Conservation (phyloP, 2,113 vertebrate genomes). For the Hydropotes inermis region DNA sequence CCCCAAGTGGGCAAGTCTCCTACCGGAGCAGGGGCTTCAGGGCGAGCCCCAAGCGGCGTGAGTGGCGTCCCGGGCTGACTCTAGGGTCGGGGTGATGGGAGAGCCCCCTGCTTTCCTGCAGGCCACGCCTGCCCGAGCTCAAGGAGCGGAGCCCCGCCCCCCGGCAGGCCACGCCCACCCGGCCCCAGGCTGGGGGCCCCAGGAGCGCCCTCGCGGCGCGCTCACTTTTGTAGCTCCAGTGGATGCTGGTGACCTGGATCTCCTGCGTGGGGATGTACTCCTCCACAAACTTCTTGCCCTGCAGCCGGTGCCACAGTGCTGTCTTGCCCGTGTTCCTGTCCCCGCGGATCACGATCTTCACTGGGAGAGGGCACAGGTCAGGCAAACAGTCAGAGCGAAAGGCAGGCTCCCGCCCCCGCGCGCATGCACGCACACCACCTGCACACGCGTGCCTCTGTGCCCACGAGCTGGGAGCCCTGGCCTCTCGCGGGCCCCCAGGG, state of each 20-base stretch:
- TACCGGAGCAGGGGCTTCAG: accelerated
- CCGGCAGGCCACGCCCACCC: accelerated
- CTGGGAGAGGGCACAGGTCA: constrained; percentile 73
- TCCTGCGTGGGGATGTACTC: constrained; percentile 99
- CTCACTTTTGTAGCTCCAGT: constrained; percentile 99
- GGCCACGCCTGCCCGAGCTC: accelerated
- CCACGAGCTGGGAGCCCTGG: background rate
- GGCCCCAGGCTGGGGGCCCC: background rate
- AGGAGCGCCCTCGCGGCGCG: background rate
- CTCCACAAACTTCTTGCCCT: constrained; percentile 95
- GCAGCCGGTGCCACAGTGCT: constrained; percentile 96
- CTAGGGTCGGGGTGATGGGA: accelerated
- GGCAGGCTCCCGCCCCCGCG: accelerated
- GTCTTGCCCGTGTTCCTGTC: constrained; percentile 99
- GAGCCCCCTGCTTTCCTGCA: accelerated
- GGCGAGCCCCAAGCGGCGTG: accelerated
- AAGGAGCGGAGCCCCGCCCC: too few relatives aligned
- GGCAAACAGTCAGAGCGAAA: background rate
- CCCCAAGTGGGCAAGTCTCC: background rate
- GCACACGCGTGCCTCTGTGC: accelerated
- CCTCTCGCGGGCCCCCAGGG: accelerated
- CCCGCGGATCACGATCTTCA: constrained; percentile 99
- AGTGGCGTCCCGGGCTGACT: accelerated
- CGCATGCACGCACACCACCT: accelerated
- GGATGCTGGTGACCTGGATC: constrained; percentile 99